A percentile compares a stretch with the other conserved stretches of the same genome.
Evolutionary conservation across 2,888 invertebrate genomes (phyloP).

Genomic region (Agrotis segetum): DNA sequence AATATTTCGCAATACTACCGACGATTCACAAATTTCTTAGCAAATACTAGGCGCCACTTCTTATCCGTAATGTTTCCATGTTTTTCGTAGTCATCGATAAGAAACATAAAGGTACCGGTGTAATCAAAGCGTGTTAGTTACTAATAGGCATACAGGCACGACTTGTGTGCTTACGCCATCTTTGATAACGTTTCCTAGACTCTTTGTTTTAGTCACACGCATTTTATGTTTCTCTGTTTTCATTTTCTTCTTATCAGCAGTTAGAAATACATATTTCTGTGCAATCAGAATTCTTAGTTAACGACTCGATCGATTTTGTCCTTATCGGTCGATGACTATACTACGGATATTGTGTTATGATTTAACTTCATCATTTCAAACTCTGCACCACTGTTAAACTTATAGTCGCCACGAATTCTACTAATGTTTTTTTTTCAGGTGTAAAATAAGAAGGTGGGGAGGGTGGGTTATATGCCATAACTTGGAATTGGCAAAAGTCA

Average conservation of each 20-base stretch:
- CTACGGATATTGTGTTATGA: background rate
- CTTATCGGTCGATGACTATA: constrained; percentile 12
- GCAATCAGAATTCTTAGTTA: constrained; percentile 2
- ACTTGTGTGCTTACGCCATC: constrained; percentile 42
- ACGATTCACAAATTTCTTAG: constrained; percentile 4
- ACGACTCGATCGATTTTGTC: background rate
- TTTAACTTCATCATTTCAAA: background rate
- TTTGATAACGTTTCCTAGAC: constrained; percentile 45
- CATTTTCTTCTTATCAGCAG: background rate
- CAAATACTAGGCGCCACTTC: constrained; percentile 43
- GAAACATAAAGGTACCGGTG: constrained; percentile 32
- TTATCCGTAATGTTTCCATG: constrained; percentile 45
- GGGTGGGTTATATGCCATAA: too few species aligned
- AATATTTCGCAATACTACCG: background rate
- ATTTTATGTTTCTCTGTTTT: constrained; percentile 10
- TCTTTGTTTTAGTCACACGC: constrained; percentile 40
- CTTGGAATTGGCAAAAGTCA: background rate
- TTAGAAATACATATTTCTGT: background rate
- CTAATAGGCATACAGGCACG: constrained; percentile 43
- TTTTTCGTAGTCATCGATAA: constrained; percentile 45
- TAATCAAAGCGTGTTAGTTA: constrained; percentile 44
- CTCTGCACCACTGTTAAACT: background rate
- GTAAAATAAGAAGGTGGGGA: too few species aligned
- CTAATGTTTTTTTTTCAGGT: background rate
- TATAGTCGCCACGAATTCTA: background rate